These are phyloP conservation scores for Agrotis clavis DNA, from an alignment of 2,888 invertebrate genomes.

Conservation along the genomic window DNA sequence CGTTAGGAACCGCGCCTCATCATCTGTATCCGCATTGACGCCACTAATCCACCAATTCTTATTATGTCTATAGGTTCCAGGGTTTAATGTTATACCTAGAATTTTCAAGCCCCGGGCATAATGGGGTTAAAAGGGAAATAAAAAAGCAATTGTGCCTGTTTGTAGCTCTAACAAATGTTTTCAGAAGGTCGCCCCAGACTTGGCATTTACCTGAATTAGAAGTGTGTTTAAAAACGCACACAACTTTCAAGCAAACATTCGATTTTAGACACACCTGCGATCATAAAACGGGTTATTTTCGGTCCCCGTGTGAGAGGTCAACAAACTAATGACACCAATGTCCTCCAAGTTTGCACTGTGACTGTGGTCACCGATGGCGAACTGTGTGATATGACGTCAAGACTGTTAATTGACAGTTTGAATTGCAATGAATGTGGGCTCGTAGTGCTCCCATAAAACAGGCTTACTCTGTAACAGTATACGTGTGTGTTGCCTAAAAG, in stretches of 20 bases:
- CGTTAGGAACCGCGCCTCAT: neutral
- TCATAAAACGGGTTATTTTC: conserved; percentile 15
- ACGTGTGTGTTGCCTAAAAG: conserved; percentile 44
- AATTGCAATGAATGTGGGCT: conserved; percentile 26
- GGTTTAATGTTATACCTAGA: neutral
- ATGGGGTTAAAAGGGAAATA: neutral
- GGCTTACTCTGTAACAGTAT: conserved; percentile 43
- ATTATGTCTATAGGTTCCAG: neutral
- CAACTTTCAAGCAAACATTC: conserved; percentile 8
- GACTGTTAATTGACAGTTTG: conserved; percentile 37
- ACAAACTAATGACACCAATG: conserved; percentile 18
- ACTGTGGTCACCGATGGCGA: neutral
- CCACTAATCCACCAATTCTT: neutral
- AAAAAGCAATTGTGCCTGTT: conserved; percentile 1
- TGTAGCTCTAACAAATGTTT: neutral
- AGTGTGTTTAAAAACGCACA: neutral
- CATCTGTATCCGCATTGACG: neutral
- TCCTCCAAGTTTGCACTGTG: conserved; percentile 11
- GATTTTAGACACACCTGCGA: conserved; percentile 12
- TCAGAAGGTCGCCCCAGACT: neutral
- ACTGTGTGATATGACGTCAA: conserved; percentile 31
- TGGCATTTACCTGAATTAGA: neutral
- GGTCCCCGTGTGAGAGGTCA: conserved; percentile 11
- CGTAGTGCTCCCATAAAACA: conserved; percentile 25
- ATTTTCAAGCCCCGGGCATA: neutral